Evolutionary conservation across 2,797 vertebrate species (phyloP), one percentile per base, ranked within the genome.

Genomic region (Schizopygopsis malacanthus): DNA sequence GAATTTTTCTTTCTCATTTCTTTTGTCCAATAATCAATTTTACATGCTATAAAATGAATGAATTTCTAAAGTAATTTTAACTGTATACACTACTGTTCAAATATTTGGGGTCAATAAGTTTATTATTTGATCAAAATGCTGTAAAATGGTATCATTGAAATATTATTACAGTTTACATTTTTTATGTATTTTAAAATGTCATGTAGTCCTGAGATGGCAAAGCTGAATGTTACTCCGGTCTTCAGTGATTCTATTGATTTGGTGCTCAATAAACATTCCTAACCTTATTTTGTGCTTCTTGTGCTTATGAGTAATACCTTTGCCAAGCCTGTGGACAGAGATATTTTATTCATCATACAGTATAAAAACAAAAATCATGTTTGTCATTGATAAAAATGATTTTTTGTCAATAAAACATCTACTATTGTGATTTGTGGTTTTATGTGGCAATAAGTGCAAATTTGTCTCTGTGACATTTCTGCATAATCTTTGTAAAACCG

Each of bases 381-480:
- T 63, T 28, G 25, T 63, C 12, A 28, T 28, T 59, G 56, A 59
- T n/a, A 59, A n/a, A 22, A 59, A n/a, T n/a, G 11, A 72, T 82
- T 73, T 83, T 11, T 75, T 50, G 2, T 45, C 18, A 25, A 4
- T 33, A 39, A 76, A 65, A 37, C 43, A 50, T 65, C 13, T 69
- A 77, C 10, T 54, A 7, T 11, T 43, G 54, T 73, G 25, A 15
- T 82, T 82, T 72, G 81, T 2, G 7, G 4, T 61, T 84, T 54
- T 33, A 45, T 43, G n/a, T 1, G 4, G 11, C 47, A 52, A 41
- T 85, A 54, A 79, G 65, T 61, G 39, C 54, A 50, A 65, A 75
- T 85, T 80, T 41, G 22, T 75, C 13, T n/a, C 20, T 63, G 22
- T 73, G 69, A 84, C 82, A 84, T 84, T 84, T 47, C 82, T 71